phyloP scores from a whole-genome alignment of 2,888 invertebrate genomes.

The Cosmorhoe ocellata region DNA sequence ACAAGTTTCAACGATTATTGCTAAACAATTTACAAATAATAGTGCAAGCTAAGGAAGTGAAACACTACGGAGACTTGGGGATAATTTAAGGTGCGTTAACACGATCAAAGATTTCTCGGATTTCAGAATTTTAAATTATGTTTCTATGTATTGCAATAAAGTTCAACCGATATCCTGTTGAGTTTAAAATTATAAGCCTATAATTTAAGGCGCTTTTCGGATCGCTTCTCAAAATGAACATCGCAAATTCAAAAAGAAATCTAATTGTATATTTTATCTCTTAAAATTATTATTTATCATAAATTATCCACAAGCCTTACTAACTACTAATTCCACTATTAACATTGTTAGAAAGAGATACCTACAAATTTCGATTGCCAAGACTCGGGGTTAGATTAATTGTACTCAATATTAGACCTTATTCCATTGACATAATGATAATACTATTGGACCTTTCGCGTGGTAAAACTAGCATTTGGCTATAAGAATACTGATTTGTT shows the following conservation, averaged over 20 bases:
- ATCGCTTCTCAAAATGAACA: too few species aligned
- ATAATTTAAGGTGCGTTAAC: too few species aligned
- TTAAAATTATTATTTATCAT: too few species aligned
- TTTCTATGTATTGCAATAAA: too few species aligned
- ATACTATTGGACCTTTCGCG: constrained; percentile 10
- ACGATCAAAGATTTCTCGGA: too few species aligned
- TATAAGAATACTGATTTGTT: not conserved
- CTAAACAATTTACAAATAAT: constrained; percentile 60
- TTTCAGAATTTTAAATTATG: too few species aligned
- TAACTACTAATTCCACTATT: constrained; percentile 18
- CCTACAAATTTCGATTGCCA: constrained; percentile 49
- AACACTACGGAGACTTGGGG: constrained; percentile 44
- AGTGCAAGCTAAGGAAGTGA: constrained; percentile 77
- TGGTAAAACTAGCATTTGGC: not conserved
- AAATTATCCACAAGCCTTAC: constrained; percentile 14
- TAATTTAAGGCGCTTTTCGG: too few species aligned
- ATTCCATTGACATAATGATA: constrained; percentile 16
- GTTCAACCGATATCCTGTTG: too few species aligned
- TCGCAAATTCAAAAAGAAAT: too few species aligned
- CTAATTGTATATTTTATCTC: too few species aligned
- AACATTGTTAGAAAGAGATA: constrained; percentile 17
- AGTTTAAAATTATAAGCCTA: too few species aligned
- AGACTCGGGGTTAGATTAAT: constrained; percentile 33
- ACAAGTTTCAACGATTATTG: constrained; percentile 37
- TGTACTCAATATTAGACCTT: constrained; percentile 59